Base-by-base conservation (phyloP, 2,113 vertebrate species). In the Verasper variegatus region DNA sequence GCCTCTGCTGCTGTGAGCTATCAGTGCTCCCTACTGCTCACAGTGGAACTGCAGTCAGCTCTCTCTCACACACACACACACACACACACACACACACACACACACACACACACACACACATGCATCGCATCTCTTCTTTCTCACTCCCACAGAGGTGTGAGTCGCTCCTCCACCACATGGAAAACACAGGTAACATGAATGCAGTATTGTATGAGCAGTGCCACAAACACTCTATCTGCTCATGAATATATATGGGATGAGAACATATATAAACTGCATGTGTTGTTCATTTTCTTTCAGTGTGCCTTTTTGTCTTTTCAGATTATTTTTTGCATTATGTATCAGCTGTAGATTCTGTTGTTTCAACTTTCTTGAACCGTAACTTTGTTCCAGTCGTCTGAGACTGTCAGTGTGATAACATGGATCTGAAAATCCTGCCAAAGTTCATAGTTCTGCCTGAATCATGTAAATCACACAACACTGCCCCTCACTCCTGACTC, bases 21-120 rank as follows among this genome's bases (percentile, higher is more conserved):
- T 86, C 86, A 89, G 84, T 89, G 86, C 88, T 91, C 86, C 88
- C 89, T 90, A 59, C 85, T 76, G 85, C 88, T 88, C 84, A 80
- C 69, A 74, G 65, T 79, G 75, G 88, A 87, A 91, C 89, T 86
- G 88, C 85, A 83, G 45, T 75, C 67, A 37, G 40, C 49, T 23
- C 45, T 31, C 45, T 31, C 65, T 24, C 71, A 10, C 45, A 8
- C 68, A 27, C 64, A 31, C 37, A 12, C 42, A 26, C 21, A 23
- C 42, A 51, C 26, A n/a, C 42, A 54, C 68, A 40, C 68, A 40
- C 51, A 37, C 68, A 65, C 64, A 37, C 31, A 61, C 73, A 79
- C 42, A 52, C 27, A 17, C 42, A 59, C 68, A 40, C 71, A 40
- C 51, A 37, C 68, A 64, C 64, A 37, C 40, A 58, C 73, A 76